These are phyloP conservation scores for Carposina sasakii DNA, from an alignment of 1,140 invertebrate genomes.

Conservation along the genomic window DNA sequence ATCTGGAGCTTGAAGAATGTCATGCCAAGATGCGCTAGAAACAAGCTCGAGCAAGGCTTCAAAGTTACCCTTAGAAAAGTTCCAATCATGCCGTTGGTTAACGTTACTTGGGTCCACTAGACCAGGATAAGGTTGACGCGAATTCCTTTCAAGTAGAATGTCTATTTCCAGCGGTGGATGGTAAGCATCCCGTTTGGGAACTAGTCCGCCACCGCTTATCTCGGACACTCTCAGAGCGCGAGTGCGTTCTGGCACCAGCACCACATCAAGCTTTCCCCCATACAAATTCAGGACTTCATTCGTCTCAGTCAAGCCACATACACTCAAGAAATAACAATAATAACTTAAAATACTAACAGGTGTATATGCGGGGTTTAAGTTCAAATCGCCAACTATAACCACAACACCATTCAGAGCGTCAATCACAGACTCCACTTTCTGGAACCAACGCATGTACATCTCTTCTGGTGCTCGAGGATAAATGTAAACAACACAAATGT, in stretches of 20 bases:
- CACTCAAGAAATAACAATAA: constrained; percentile 6
- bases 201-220: not conserved
- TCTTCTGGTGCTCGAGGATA: not conserved
- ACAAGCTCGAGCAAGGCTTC: not conserved
- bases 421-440: constrained; percentile 2
- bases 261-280: constrained; percentile 2
- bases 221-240: not conserved
- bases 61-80: not conserved
- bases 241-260: not conserved
- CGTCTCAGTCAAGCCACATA: not conserved
- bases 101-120: constrained; percentile 1
- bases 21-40: not conserved
- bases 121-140: not conserved
- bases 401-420: not conserved
- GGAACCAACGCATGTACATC: not conserved
- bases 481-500: constrained; percentile 2
- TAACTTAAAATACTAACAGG: not conserved
- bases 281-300: constrained; percentile 3
- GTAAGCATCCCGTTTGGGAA: not conserved
- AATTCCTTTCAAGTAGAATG: not conserved
- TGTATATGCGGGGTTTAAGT: constrained; percentile 1
- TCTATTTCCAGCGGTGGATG: not conserved
- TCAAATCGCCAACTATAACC: constrained; percentile 1
- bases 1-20: not conserved
- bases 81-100: not conserved